phyloP scores from a whole-genome alignment of 2,888 invertebrate genomes.

The Plagodis pulveraria region DNA sequence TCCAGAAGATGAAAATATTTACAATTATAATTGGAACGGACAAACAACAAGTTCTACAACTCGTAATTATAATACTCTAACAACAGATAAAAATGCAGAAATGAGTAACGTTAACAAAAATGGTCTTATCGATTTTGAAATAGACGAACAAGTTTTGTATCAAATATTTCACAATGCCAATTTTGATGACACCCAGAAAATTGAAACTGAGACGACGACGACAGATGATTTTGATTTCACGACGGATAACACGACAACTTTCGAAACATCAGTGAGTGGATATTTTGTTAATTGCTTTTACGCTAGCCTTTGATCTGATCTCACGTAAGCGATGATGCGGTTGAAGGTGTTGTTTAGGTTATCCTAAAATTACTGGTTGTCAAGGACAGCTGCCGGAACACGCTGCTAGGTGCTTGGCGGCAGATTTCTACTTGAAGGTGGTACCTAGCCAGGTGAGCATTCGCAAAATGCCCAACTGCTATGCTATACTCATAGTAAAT shows the following conservation, averaged over 20 bases:
- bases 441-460: too few species aligned
- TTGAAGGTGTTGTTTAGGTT: neutral
- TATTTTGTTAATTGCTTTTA: neutral
- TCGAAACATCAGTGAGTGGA: constrained; percentile 28
- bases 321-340: constrained; percentile 5
- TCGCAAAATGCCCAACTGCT: too few species aligned
- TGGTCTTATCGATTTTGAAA: neutral
- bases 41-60: neutral
- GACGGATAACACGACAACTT: constrained; percentile 31
- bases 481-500: too few species aligned
- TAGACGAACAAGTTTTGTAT: constrained; percentile 5
- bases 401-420: too few species aligned
- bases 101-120: neutral
- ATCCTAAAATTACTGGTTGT: neutral
- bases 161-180: constrained; percentile 8
- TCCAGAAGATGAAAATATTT: neutral
- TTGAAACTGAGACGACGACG: constrained; percentile 9
- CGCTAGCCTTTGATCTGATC: too few species aligned
- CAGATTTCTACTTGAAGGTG: too few species aligned
- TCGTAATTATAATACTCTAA: neutral
- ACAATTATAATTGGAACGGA: neutral
- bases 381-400: too few species aligned
- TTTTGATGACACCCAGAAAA: neutral
- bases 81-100: neutral
- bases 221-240: constrained; percentile 3